Percentiles rank a stretch among this genome's conserved stretches.
phyloP scores from a whole-genome alignment of 2,113 vertebrate species.

The Octodon degus region DNA sequence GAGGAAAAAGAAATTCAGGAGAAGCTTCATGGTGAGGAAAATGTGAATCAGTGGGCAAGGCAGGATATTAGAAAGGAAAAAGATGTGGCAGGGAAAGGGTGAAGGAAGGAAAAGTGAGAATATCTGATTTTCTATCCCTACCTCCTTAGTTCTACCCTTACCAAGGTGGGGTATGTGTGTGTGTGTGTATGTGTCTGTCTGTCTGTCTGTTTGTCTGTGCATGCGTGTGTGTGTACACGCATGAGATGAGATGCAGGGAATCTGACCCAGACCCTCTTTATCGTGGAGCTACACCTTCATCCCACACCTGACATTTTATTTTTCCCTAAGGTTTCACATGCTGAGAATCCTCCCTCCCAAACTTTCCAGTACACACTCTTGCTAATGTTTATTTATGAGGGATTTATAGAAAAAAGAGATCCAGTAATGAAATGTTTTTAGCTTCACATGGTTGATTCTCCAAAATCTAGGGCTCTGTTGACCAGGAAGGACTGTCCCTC shows the following conservation, averaged over 20 bases:
- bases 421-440: not conserved
- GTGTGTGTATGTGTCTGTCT: not conserved
- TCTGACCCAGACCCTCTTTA: not conserved
- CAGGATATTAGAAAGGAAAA: not conserved
- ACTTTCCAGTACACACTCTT: not conserved
- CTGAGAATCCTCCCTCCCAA: not conserved
- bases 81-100: accelerated
- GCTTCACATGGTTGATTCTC: not conserved
- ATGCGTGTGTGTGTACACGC: not conserved
- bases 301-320: not conserved
- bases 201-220: not conserved
- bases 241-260: not conserved
- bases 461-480: not conserved
- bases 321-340: not conserved
- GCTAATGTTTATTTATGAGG: not conserved
- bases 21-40: not conserved
- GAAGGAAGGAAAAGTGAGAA: too few species aligned
- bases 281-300: not conserved
- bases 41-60: not conserved
- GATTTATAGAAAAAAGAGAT: not conserved
- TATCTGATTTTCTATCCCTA: not conserved
- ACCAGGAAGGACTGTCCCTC: not conserved
- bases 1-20: not conserved
- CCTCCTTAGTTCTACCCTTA: not conserved
- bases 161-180: not conserved